Evolutionary conservation across 2,113 vertebrate genomes (phyloP), one percentile per base, ranked within the genome.

Genomic region (Mola mola): DNA sequence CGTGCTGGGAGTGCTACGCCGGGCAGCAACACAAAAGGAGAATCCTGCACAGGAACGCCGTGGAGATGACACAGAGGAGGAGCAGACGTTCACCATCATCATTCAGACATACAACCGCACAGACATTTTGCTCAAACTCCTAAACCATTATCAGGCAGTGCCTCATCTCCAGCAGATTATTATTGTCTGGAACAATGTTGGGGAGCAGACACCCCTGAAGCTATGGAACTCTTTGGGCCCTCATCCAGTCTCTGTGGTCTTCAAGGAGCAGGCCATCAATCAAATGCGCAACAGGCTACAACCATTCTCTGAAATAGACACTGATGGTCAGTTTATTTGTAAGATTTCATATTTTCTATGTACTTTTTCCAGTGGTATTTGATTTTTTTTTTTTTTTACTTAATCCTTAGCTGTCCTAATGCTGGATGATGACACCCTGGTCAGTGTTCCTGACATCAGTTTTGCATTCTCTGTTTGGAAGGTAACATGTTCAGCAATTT

Each of bases 391-490:
- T 49, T 43, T 25, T 42, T 8, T 72, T 2, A 5, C 42, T 28
- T 28, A 48, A 42, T 43, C 40, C 22, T 9, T 75, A 98, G 96
- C 94, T 64, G 92, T 98, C 44, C 78, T 98, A 72, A 96, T 98
- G 96, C 88, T 98, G 85, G 96, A 98, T 77, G 96, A 98, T 19
- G 96, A 98, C 86, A 94, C 90, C 0, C 88, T 98, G 12, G 77
- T 97, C 83, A 98, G 96, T 8, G 94, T 94, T 82, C 93, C 95
- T 61, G 96, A 98, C 83, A 88, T 97, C 65, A 90, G 82, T 75
- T 98, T 98, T 88, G 94, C 95, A 28, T 98, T 96, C 87, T 96
- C 96, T 8, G 90, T 98, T 62, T 98, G 96, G 96, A 95, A 98
- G 95, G 96, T 98, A 95, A 93, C 25, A 3, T 11, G 1, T 25